Percentiles rank a stretch among this genome's conserved stretches.
Conservation (phyloP, 2,113 vertebrate genomes). For the Phoxinus phoxinus region DNA sequence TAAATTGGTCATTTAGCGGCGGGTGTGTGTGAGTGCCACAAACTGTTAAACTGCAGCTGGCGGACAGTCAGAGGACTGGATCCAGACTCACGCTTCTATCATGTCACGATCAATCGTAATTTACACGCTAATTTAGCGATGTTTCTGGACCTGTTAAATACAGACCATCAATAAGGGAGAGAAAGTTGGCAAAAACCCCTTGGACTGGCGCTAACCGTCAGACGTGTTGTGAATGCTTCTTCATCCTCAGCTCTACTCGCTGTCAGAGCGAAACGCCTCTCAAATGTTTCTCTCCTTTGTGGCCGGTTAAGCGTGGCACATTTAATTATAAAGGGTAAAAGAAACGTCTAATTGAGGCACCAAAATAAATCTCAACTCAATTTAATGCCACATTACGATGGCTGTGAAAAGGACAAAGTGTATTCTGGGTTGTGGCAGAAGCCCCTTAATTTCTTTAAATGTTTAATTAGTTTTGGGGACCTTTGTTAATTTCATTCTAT, state of each 20-base stretch:
- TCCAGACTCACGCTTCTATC: not conserved
- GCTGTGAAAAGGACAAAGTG: constrained; percentile 44
- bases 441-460: constrained; percentile 54
- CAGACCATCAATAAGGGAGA: not conserved
- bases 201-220: not conserved
- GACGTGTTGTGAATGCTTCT: constrained; percentile 7
- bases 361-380: constrained; percentile 61
- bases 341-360: constrained; percentile 52
- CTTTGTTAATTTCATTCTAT: constrained; percentile 61
- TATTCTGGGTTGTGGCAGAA: constrained; percentile 56
- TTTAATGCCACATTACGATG: constrained; percentile 60
- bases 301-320: constrained; percentile 40
- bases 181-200: not conserved
- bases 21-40: not conserved
- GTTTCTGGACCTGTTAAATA: not conserved
- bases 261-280: constrained; percentile 17
- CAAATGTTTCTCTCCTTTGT: constrained; percentile 38
- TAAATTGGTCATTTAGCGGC: not conserved
- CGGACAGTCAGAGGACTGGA: not conserved
- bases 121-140: not conserved
- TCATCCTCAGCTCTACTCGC: constrained; percentile 25
- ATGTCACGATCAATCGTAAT: not conserved
- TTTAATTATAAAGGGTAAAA: constrained; percentile 55
- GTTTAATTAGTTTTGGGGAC: constrained; percentile 65
- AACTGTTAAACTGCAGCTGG: not conserved